Conservation (phyloP, 2,113 vertebrate species). For the Hyla sarda region DNA sequence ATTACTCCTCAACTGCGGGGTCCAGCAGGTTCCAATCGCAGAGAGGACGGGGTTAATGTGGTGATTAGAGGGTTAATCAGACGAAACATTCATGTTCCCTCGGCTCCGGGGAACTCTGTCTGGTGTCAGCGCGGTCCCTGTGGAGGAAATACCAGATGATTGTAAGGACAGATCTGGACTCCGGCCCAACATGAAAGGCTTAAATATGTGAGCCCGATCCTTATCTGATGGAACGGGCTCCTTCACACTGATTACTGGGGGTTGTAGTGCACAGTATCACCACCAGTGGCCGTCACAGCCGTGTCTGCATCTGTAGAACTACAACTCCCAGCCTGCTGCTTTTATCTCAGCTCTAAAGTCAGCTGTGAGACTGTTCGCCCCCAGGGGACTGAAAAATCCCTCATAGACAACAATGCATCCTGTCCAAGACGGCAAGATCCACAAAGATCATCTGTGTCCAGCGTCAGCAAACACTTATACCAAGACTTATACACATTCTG, state of each 20-base stretch:
- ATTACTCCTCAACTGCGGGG: too few species aligned
- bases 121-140: slow-evolving; percentile 1
- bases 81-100: not conserved
- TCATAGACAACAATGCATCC: too few species aligned
- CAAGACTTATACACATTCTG: too few species aligned
- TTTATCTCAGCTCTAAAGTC: not conserved
- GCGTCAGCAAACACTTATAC: too few species aligned
- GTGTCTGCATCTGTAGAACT: not conserved
- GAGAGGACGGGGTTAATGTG: not conserved
- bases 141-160: slow-evolving; percentile 44
- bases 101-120: not conserved
- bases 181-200: not conserved
- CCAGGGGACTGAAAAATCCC: not conserved
- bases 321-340: not conserved
- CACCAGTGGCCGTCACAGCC: not conserved
- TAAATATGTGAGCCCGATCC: not conserved
- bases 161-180: slow-evolving; percentile 14
- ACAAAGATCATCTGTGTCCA: too few species aligned
- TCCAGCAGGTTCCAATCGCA: not conserved
- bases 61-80: not conserved
- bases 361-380: not conserved
- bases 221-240: not conserved
- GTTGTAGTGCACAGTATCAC: not conserved
- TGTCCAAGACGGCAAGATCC: too few species aligned
- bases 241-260: not conserved